Conservation (phyloP, 2,113 vertebrate species). For the Syrrhaptes paradoxus region DNA sequence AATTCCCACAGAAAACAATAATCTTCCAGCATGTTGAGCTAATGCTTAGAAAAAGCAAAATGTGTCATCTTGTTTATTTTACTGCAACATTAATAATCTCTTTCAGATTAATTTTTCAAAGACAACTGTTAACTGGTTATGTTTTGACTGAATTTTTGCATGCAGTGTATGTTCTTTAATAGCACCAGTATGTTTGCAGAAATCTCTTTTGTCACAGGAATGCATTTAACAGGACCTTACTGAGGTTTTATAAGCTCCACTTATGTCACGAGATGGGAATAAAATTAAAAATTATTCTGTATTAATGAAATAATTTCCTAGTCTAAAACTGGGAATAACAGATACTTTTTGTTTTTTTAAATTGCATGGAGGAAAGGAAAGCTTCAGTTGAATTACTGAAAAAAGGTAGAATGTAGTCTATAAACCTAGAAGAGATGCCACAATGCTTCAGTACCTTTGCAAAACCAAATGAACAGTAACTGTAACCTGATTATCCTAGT, state of each 20-base stretch:
- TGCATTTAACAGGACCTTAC: neutral
- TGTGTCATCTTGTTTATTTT: slow-evolving; percentile 18
- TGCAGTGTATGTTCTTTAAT: neutral
- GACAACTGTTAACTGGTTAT: neutral
- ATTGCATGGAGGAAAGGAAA: neutral
- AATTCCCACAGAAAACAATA: slow-evolving; percentile 62
- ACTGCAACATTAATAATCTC: slow-evolving; percentile 18
- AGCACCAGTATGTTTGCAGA: neutral
- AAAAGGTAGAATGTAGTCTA: neutral
- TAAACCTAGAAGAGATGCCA: neutral
- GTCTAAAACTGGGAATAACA: neutral
- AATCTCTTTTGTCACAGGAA: neutral
- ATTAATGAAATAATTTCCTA: neutral
- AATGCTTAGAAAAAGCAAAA: slow-evolving; percentile 34
- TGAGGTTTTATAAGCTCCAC: neutral
- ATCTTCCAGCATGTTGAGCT: slow-evolving; percentile 64
- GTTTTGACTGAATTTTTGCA: slow-evolving; percentile 31
- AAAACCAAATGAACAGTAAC: neutral
- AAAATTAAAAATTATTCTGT: neutral
- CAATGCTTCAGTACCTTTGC: neutral
- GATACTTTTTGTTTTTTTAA: neutral
- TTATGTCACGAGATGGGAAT: neutral
- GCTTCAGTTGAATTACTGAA: neutral
- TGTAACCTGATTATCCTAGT: neutral
- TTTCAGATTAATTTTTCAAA: slow-evolving; percentile 25